phyloP scores from a whole-genome alignment of 2,888 invertebrate genomes.

The Caenorhabditis japonica region DNA sequence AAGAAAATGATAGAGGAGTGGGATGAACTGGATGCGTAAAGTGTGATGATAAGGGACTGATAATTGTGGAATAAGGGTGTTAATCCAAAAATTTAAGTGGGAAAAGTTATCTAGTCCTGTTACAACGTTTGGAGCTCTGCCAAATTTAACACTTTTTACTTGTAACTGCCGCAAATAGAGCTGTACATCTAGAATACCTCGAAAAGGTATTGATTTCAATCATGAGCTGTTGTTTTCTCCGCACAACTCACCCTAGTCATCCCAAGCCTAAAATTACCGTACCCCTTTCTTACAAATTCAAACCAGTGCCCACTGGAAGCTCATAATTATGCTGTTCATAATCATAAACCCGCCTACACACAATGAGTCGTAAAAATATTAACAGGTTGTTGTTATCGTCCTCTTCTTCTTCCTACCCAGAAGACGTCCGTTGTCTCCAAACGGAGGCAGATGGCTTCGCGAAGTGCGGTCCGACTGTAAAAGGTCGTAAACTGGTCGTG shows the following conservation, averaged over 20 bases:
- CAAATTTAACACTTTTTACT: too few relatives aligned
- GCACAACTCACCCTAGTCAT: too few relatives aligned
- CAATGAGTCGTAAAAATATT: slow-evolving; percentile 48
- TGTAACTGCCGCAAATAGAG: too few relatives aligned
- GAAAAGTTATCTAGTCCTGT: too few relatives aligned
- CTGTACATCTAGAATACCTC: too few relatives aligned
- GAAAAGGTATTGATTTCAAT: too few relatives aligned
- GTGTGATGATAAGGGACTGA: background rate
- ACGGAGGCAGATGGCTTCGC: slow-evolving; percentile 10
- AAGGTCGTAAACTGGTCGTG: slow-evolving; percentile 37
- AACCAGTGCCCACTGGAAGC: too few relatives aligned
- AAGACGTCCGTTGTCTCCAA: background rate
- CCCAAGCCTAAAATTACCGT: background rate
- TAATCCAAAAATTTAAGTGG: too few relatives aligned
- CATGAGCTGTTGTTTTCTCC: too few relatives aligned
- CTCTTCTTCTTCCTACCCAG: too few relatives aligned
- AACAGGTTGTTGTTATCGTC: slow-evolving; percentile 45
- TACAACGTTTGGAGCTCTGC: too few relatives aligned
- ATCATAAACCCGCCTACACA: background rate
- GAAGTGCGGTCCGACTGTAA: slow-evolving; percentile 32
- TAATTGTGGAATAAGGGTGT: background rate
- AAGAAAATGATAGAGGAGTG: background rate
- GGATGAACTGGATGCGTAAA: too few relatives aligned
- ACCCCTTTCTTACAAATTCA: background rate
- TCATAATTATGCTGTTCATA: slow-evolving; percentile 6